Evolutionary conservation across 2,113 vertebrate genomes (phyloP).

Genomic region (Erinaceus europaeus): DNA sequence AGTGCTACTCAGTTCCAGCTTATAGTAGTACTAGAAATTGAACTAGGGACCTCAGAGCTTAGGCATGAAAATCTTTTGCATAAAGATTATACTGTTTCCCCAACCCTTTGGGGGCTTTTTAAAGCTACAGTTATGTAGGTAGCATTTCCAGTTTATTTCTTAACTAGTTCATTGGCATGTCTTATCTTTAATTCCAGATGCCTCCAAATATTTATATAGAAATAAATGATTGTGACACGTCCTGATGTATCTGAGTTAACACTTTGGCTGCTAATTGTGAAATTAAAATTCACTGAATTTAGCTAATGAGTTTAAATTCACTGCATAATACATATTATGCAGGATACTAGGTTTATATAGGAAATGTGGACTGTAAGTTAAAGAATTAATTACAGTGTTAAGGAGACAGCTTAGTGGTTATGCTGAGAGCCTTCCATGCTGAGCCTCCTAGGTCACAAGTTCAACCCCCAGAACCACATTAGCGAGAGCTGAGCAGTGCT

Average conservation of each 20-base stretch:
- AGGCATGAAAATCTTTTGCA: too few species aligned
- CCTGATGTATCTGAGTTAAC: not conserved
- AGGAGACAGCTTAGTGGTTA: too few species aligned
- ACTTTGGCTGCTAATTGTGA: constrained; percentile 26
- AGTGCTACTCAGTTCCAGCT: too few species aligned
- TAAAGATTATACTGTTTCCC: too few species aligned
- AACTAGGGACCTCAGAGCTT: too few species aligned
- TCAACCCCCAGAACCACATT: too few species aligned
- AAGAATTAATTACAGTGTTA: constrained; percentile 19
- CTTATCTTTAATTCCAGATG: constrained; percentile 35
- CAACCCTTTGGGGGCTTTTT: too few species aligned
- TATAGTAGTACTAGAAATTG: too few species aligned
- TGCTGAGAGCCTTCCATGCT: too few species aligned
- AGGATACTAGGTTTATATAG: not conserved
- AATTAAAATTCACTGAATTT: not conserved
- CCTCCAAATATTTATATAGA: constrained; percentile 21
- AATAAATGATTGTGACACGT: not conserved
- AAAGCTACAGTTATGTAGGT: not conserved
- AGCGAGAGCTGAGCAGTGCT: too few species aligned
- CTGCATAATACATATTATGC: not conserved
- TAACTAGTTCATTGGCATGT: constrained; percentile 20
- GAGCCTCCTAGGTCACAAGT: too few species aligned
- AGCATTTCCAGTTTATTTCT: not conserved
- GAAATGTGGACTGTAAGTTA: not conserved
- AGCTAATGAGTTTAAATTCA: not conserved